Conservation (phyloP, 2,888 invertebrate species). For the Brachyptera risi region DNA sequence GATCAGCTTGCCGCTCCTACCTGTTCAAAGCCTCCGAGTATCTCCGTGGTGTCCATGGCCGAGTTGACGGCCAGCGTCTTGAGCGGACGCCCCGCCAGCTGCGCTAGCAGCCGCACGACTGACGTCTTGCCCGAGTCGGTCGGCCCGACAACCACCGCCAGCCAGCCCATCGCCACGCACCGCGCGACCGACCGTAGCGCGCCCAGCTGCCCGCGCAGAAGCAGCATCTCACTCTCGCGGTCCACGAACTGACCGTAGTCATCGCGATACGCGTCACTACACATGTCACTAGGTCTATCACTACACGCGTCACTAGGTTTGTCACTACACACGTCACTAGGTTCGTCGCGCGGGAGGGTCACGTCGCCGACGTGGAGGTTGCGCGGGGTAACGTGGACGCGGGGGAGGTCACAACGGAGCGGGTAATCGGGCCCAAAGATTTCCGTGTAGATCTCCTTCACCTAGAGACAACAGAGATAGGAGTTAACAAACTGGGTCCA, state of each 20-base stretch:
- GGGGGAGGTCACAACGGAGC: constrained; percentile 52
- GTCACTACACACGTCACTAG: background rate
- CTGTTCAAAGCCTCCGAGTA: constrained; percentile 98
- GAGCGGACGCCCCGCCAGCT: constrained; percentile 68
- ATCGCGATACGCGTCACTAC: constrained; percentile 43
- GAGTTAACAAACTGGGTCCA: background rate
- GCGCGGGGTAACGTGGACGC: constrained; percentile 55
- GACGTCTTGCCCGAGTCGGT: constrained; percentile 77
- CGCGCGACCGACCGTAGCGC: constrained; percentile 75
- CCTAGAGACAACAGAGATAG: constrained; percentile 35
- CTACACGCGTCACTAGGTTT: background rate
- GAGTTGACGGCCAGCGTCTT: constrained; percentile 79
- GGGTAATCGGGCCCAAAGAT: constrained; percentile 49
- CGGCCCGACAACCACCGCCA: constrained; percentile 79
- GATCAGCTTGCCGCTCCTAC: too few relatives aligned
- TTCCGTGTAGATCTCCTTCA: constrained; percentile 45
- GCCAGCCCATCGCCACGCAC: constrained; percentile 89
- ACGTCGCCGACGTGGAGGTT: constrained; percentile 64
- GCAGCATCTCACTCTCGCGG: constrained; percentile 37
- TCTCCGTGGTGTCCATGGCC: constrained; percentile 91
- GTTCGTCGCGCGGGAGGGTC: constrained; percentile 42
- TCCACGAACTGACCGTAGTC: constrained; percentile 40
- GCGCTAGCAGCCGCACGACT: constrained; percentile 69
- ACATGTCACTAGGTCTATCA: background rate
- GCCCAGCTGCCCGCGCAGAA: constrained; percentile 57